These are phyloP conservation scores for Lymantria monacha DNA, from an alignment of 2,888 invertebrate genomes.

Conservation along the genomic window DNA sequence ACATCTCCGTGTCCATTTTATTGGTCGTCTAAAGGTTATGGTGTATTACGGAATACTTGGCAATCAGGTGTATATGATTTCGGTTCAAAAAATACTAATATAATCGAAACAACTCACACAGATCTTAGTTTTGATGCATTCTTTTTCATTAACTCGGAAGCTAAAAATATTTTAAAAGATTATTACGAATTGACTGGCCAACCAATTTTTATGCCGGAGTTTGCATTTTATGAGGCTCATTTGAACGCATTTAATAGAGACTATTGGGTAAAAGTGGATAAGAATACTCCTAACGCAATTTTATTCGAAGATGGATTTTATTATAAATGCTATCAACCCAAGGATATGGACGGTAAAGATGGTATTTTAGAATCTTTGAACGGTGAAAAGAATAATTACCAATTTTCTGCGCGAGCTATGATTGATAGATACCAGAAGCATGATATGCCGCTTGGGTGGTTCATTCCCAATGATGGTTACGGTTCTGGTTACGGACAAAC, in stretches of 20 bases:
- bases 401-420: constrained; percentile 75
- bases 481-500: constrained; percentile 74
- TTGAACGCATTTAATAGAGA: constrained; percentile 72
- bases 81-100: constrained; percentile 38
- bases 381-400: constrained; percentile 71
- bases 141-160: constrained; percentile 57
- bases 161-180: constrained; percentile 59
- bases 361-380: constrained; percentile 72
- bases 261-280: constrained; percentile 65
- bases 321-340: constrained; percentile 65
- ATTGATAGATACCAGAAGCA: constrained; percentile 64
- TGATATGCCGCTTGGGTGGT: constrained; percentile 73
- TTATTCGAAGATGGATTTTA: constrained; percentile 68
- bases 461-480: constrained; percentile 73
- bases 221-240: constrained; percentile 71
- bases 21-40: constrained; percentile 71
- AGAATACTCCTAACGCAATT: constrained; percentile 49
- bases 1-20: constrained; percentile 72
- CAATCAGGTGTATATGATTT: constrained; percentile 66
- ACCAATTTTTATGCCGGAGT: constrained; percentile 69
- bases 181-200: constrained; percentile 70
- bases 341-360: constrained; percentile 51
- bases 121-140: constrained; percentile 63
- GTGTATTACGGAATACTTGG: constrained; percentile 70
- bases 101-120: constrained; percentile 47